Evolutionary conservation across 2,797 vertebrate genomes (phyloP), one percentile per base, ranked within the genome.

Genomic region (Malurus leucopterus): DNA sequence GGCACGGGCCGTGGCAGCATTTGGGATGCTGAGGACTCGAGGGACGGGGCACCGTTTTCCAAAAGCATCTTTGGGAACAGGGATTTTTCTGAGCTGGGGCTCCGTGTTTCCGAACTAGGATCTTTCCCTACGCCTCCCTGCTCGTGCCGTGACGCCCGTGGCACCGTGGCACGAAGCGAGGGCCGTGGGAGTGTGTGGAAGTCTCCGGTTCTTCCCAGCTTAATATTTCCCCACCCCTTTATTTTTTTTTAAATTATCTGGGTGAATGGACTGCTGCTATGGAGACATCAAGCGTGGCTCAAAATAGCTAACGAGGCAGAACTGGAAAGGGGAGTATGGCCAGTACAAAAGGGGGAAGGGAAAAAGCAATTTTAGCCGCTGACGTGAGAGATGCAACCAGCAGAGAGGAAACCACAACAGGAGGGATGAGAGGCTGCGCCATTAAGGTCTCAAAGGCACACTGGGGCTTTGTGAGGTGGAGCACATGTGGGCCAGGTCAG

Each of bases 211-310:
- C 46, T 49, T 32, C 47, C 58, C 44, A 1, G 44, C 40, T 69
- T 63, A 14, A 32, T 77, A 27, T n/a, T 67, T 84, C 67, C 57
- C 53, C 55, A 29, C 36, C 32, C 21, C 44, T 50, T 64, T 19
- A 26, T 34, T 32, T 12, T 58, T 58, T 12, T 46, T 19, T 34
- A n/a, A 8, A 64, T 91, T 30, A 61, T 59, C 30, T 59, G 43
- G 53, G 72, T 88, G 85, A 94, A 82, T 59, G 89, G 75, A 19
- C 18, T 22, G 84, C 89, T 92, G 80, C 90, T 61, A 62, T 93
- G 88, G 88, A 90, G 88, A 89, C 53, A 20, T n/a, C 24, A 63
- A 30, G 70, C 73, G 26, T 40, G 71, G 49, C 86, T 72, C 49
- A 22, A 47, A 93, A 91, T 38, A 82, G 74, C 77, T 89, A 38